phyloP scores from a whole-genome alignment of 2,797 vertebrate genomes.

The Tragopan temminckii region DNA sequence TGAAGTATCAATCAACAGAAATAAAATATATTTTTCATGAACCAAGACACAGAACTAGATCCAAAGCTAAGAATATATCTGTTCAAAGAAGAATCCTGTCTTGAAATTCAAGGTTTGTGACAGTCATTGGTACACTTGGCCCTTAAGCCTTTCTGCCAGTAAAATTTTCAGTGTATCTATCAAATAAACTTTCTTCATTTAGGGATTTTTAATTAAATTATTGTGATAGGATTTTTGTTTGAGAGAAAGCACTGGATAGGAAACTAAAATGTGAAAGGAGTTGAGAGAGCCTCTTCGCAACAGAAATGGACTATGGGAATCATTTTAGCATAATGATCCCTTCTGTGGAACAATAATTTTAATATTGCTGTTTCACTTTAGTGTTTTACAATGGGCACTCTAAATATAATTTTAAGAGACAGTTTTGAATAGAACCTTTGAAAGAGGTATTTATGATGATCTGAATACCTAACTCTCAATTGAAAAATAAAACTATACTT shows the following conservation, averaged over 20 bases:
- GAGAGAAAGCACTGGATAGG: background rate
- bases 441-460: accelerated
- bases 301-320: background rate
- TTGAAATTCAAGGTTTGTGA: background rate
- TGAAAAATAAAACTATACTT: background rate
- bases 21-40: background rate
- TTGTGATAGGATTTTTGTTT: background rate
- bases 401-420: background rate
- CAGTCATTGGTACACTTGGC: background rate
- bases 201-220: background rate
- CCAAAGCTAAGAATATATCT: background rate
- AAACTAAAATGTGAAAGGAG: background rate
- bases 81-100: background rate
- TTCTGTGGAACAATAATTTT: background rate
- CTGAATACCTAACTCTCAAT: background rate
- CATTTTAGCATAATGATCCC: background rate
- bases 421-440: background rate
- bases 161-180: background rate
- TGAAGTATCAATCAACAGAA: background rate
- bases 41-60: background rate
- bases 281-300: background rate
- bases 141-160: background rate
- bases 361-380: background rate
- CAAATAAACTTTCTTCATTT: background rate
- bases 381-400: background rate